Evolutionary conservation across 2,888 invertebrate species (phyloP).

Genomic region (Seladonia tumulorum): DNA sequence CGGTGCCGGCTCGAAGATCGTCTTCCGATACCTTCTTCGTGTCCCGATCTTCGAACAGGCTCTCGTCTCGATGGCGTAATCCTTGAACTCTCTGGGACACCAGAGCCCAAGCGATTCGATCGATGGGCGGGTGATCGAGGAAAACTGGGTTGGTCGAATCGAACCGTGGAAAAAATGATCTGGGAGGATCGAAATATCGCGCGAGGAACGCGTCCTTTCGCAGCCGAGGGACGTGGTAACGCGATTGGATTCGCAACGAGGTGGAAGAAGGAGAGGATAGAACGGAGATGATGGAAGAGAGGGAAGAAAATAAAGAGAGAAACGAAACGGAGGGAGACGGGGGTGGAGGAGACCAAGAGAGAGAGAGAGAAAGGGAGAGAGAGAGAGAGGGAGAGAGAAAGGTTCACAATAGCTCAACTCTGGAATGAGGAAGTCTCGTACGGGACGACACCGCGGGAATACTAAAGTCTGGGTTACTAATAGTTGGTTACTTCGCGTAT

Average conservation of each 20-base stretch:
- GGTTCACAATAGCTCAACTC: slow-evolving; percentile 75
- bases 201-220: too few species aligned
- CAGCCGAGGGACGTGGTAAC: slow-evolving; percentile 15
- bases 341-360: slow-evolving; percentile 39
- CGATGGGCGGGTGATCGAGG: background rate
- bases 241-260: slow-evolving; percentile 45
- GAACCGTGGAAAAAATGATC: background rate
- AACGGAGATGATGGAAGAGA: slow-evolving; percentile 18
- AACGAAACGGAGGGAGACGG: slow-evolving; percentile 31
- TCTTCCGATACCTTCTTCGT: background rate
- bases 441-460: slow-evolving; percentile 78
- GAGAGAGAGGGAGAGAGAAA: slow-evolving; percentile 52
- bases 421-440: slow-evolving; percentile 82
- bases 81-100: background rate
- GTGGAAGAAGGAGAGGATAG: background rate
- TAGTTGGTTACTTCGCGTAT: slow-evolving; percentile 76
- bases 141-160: background rate
- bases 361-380: slow-evolving; percentile 13
- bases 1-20: background rate
- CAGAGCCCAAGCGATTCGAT: background rate
- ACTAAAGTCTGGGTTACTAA: slow-evolving; percentile 82
- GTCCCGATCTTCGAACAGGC: background rate
- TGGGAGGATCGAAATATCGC: too few species aligned
- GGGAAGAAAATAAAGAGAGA: slow-evolving; percentile 30
- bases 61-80: background rate